phyloP scores from a whole-genome alignment of 2,113 vertebrate species.

The Promerops cafer region DNA sequence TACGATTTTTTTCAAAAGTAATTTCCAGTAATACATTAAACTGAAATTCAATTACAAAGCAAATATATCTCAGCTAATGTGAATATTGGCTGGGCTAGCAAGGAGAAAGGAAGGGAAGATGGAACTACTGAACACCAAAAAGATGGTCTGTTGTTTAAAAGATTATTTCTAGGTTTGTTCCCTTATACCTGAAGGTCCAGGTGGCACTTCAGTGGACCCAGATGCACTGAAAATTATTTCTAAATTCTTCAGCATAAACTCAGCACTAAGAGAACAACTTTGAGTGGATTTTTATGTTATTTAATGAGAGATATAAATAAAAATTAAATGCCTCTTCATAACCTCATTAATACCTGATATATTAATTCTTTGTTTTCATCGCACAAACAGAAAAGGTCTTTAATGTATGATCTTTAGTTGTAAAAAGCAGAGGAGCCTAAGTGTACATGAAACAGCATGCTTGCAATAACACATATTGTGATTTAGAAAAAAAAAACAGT shows the following conservation, averaged over 20 bases:
- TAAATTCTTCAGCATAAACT: background rate
- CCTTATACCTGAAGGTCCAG: background rate
- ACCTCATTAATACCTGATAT: background rate
- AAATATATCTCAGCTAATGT: constrained; percentile 30
- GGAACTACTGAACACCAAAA: background rate
- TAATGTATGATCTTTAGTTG: background rate
- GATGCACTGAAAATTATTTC: background rate
- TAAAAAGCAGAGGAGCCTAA: background rate
- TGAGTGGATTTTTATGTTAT: background rate
- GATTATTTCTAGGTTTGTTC: background rate
- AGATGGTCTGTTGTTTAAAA: background rate
- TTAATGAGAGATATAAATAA: background rate
- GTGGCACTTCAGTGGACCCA: background rate
- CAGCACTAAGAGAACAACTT: background rate
- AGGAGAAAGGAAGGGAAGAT: background rate
- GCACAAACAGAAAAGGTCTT: background rate
- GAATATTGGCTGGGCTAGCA: background rate
- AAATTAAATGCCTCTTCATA: background rate
- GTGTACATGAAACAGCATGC: background rate
- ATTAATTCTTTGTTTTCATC: background rate
- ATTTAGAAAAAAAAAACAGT: background rate
- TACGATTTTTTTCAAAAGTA: background rate
- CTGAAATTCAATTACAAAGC: constrained; percentile 42
- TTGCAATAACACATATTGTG: background rate
- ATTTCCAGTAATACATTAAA: constrained; percentile 54